Conservation (phyloP, 2,888 invertebrate genomes). For the Agrotis exclamationis region DNA sequence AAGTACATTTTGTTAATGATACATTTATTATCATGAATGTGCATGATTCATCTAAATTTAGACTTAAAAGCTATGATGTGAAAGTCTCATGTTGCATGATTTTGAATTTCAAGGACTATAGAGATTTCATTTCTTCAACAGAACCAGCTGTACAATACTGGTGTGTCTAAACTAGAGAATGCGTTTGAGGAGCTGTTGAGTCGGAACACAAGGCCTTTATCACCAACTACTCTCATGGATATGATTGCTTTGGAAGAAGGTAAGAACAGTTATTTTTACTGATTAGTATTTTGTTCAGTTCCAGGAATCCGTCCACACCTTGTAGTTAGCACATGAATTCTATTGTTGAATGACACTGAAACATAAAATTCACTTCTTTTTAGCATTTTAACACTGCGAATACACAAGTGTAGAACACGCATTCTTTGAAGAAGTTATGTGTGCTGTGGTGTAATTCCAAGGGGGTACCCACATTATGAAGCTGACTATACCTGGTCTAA, state of each 20-base stretch:
- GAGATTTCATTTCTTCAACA: conserved; percentile 67
- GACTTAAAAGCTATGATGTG: neutral
- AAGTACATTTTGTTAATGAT: conserved; percentile 78
- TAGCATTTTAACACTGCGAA: too few relatives aligned
- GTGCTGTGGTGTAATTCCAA: too few relatives aligned
- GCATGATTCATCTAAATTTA: neutral
- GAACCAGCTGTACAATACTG: conserved; percentile 95
- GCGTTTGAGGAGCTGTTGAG: conserved; percentile 97
- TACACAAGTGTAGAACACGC: too few relatives aligned
- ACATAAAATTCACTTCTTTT: too few relatives aligned
- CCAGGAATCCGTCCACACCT: too few relatives aligned
- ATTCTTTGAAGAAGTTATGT: too few relatives aligned
- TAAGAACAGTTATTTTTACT: conserved; percentile 68
- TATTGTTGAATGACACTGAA: too few relatives aligned
- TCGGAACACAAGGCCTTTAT: conserved; percentile 96
- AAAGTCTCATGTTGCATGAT: neutral
- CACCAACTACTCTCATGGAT: conserved; percentile 97
- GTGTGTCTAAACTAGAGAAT: conserved; percentile 96
- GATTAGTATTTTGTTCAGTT: too few relatives aligned
- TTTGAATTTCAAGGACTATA: neutral
- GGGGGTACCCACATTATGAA: too few relatives aligned
- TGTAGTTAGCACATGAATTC: neutral
- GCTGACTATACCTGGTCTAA: too few relatives aligned
- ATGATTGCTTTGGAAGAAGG: conserved; percentile 97
- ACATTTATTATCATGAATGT: too few relatives aligned